Evolutionary conservation across 2,888 invertebrate genomes (phyloP).

Genomic region (Cataglyphis livida): DNA sequence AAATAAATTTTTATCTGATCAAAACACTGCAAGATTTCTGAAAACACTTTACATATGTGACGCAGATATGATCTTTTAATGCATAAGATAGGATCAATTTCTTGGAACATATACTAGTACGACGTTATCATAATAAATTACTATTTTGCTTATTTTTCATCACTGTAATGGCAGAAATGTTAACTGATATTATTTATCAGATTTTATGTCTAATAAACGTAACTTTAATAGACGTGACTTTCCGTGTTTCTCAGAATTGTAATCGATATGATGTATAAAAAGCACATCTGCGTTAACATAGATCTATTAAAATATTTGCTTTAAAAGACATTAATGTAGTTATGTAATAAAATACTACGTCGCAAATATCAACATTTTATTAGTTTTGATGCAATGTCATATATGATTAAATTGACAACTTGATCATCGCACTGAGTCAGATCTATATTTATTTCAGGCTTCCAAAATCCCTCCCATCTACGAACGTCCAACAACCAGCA

Average conservation of each 20-base stretch:
- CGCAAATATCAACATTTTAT: background rate
- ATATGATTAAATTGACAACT: background rate
- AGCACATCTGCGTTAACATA: background rate
- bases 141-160: constrained; percentile 30
- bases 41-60: background rate
- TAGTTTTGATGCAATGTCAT: background rate
- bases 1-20: background rate
- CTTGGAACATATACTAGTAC: background rate
- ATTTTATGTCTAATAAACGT: background rate
- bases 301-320: background rate
- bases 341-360: background rate
- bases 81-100: constrained; percentile 38
- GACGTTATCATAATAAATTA: constrained; percentile 65
- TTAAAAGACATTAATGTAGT: background rate
- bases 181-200: constrained; percentile 57
- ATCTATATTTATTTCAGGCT: constrained; percentile 72
- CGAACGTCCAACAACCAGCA: constrained; percentile 84
- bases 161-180: background rate
- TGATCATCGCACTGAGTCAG: background rate
- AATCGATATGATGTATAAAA: background rate
- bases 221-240: background rate
- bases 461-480: constrained; percentile 84
- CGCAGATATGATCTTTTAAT: background rate
- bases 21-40: background rate
- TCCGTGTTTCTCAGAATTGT: background rate